These are phyloP conservation scores for Leuciscus idus DNA, from an alignment of 2,113 vertebrate species.

Conservation along the genomic window DNA sequence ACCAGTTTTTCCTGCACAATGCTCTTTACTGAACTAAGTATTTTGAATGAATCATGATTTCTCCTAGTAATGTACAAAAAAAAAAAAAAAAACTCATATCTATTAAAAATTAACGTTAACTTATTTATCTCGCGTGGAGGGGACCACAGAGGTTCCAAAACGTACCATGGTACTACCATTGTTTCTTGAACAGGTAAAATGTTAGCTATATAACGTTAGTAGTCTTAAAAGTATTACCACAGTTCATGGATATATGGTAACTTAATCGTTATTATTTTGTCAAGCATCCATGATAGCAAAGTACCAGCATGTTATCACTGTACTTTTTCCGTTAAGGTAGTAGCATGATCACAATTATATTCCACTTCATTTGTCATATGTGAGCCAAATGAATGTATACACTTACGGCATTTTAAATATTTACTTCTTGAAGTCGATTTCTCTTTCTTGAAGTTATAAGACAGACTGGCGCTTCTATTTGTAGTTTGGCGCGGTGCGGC, in stretches of 20 bases:
- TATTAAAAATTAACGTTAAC: no score
- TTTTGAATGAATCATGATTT: background rate
- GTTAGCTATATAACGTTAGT: background rate
- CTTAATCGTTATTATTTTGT: background rate
- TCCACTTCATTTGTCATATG: no score
- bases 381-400: background rate
- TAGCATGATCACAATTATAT: background rate
- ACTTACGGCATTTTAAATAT: conserved; percentile 56
- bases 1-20: no score
- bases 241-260: background rate
- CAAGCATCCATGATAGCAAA: no score
- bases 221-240: background rate
- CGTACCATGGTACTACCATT: no score
- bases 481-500: conserved; percentile 62
- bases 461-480: conserved; percentile 16
- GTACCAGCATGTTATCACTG: no score
- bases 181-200: background rate
- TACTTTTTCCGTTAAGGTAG: background rate
- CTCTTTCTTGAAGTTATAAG: background rate
- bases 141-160: background rate
- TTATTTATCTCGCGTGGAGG: background rate
- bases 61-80: background rate
- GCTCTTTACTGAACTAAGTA: no score
- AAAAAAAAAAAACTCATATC: no score
- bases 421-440: background rate